phyloP scores from a whole-genome alignment of 2,888 invertebrate species.

The Entomobrya multifasciata region DNA sequence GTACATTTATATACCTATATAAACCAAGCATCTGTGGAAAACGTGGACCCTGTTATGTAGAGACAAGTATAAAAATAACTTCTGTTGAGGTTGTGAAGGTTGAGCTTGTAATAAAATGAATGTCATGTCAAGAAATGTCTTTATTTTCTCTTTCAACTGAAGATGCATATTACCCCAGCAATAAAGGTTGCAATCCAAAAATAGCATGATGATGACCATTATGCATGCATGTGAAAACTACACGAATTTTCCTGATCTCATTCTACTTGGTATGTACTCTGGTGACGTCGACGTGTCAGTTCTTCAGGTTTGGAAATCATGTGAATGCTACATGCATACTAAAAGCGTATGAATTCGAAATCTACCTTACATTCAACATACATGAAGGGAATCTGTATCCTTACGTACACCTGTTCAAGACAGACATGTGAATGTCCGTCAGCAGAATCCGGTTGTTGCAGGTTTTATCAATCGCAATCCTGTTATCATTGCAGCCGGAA shows the following conservation, averaged over 20 bases:
- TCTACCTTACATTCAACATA: too few species aligned
- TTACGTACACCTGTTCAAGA: slow-evolving; percentile 5
- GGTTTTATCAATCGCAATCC: slow-evolving; percentile 19
- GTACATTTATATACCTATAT: slow-evolving; percentile 4
- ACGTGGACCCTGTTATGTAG: background rate
- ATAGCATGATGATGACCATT: background rate
- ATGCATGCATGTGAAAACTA: too few species aligned
- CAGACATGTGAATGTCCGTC: slow-evolving; percentile 20
- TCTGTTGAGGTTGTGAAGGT: background rate
- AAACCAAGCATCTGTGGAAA: too few species aligned
- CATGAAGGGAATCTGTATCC: slow-evolving; percentile 3
- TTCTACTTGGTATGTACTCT: too few species aligned
- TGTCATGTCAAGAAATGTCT: too few species aligned
- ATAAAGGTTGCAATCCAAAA: background rate
- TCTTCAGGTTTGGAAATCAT: slow-evolving; percentile 5
- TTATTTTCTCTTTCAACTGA: too few species aligned
- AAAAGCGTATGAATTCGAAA: background rate
- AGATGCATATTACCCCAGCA: background rate
- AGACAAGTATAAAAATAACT: background rate
- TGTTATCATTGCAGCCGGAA: background rate
- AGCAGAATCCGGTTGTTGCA: slow-evolving; percentile 17
- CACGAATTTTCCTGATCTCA: too few species aligned
- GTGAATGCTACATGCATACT: too few species aligned
- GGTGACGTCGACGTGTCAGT: background rate
- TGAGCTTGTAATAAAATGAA: background rate